These are phyloP conservation scores for Cheilosia impressa DNA, from an alignment of 2,888 invertebrate species.

Conservation along the genomic window DNA sequence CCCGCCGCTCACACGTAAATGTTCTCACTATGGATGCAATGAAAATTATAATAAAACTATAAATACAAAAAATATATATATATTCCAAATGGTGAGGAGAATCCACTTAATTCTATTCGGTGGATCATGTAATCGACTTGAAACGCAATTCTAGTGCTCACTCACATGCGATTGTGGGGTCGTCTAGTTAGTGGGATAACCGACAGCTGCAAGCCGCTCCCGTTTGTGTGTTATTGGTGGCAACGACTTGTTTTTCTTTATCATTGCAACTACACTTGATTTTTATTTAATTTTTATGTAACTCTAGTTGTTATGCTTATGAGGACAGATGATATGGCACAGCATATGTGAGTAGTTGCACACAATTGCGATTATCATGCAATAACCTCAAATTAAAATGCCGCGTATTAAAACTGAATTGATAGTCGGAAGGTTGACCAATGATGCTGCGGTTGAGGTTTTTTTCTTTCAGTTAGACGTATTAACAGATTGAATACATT, in stretches of 20 bases:
- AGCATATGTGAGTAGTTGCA: slow-evolving; percentile 30
- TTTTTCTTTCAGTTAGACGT: neutral
- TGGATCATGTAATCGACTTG: slow-evolving; percentile 59
- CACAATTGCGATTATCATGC: slow-evolving; percentile 44
- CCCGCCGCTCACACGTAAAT: slow-evolving; percentile 7
- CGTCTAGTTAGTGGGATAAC: slow-evolving; percentile 39
- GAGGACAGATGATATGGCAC: slow-evolving; percentile 41
- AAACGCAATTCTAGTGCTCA: slow-evolving; percentile 53
- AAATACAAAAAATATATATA: slow-evolving; percentile 18
- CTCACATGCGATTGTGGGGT: slow-evolving; percentile 42
- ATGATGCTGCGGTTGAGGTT: slow-evolving; percentile 21
- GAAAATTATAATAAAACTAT: slow-evolving; percentile 50
- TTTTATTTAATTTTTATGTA: slow-evolving; percentile 51
- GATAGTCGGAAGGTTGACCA: slow-evolving; percentile 11
- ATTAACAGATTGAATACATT: neutral
- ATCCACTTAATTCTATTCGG: slow-evolving; percentile 45
- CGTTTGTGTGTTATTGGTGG: slow-evolving; percentile 62
- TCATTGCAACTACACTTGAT: slow-evolving; percentile 56
- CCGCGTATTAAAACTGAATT: slow-evolving; percentile 4
- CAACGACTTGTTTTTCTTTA: slow-evolving; percentile 18
- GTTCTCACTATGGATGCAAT: slow-evolving; percentile 43
- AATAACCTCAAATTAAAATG: slow-evolving; percentile 29
- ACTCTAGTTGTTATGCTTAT: slow-evolving; percentile 50
- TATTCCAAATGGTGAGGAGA: slow-evolving; percentile 20
- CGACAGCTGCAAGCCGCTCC: slow-evolving; percentile 44